Evolutionary conservation across 2,113 vertebrate genomes (phyloP).

Genomic region (Cheirogaleus medius): DNA sequence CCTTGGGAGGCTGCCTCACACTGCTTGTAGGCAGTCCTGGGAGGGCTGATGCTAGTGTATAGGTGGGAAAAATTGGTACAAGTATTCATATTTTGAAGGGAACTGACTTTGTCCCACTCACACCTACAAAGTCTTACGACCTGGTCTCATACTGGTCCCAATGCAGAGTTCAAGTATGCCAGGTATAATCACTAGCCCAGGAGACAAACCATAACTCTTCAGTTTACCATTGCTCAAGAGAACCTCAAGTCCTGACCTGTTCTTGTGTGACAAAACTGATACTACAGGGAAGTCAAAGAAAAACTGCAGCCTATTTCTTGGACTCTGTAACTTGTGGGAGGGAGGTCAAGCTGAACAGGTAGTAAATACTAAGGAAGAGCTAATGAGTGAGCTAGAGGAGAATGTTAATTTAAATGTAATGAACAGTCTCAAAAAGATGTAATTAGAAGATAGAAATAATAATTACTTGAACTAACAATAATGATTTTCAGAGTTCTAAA

Average conservation of each 20-base stretch:
- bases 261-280: neutral
- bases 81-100: neutral
- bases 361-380: neutral
- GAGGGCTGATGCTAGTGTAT: too few species aligned
- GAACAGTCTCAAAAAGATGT: neutral
- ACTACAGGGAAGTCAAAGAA: neutral
- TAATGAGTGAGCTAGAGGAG: neutral
- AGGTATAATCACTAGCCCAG: neutral
- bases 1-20: neutral
- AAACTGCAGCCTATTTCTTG: neutral
- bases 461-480: constrained; percentile 15
- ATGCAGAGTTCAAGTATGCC: neutral
- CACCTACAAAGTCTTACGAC: neutral
- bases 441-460: constrained; percentile 54
- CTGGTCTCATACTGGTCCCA: neutral
- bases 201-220: neutral
- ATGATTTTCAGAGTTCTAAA: constrained; percentile 35
- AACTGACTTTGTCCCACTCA: neutral
- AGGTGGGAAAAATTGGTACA: neutral
- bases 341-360: neutral
- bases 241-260: neutral
- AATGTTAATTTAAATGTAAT: neutral
- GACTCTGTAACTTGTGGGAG: neutral
- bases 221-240: neutral
- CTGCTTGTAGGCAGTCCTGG: neutral